phyloP scores from a whole-genome alignment of 2,797 vertebrate genomes.

The Micrastur ruficollis region DNA sequence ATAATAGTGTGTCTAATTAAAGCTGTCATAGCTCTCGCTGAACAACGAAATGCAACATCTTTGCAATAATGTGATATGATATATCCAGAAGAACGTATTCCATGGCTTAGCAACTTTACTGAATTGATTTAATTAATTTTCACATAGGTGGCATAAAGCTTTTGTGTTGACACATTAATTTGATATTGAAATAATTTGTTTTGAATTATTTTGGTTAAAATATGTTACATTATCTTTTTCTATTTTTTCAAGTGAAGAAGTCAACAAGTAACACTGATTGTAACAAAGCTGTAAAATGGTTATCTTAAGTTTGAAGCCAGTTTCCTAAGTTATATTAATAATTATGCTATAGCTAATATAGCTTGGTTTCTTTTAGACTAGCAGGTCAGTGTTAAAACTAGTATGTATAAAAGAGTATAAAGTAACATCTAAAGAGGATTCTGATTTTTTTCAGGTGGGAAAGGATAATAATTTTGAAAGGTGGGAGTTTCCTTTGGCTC shows the following conservation, averaged over 20 bases:
- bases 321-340: background rate
- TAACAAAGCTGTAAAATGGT: background rate
- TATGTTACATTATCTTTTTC: background rate
- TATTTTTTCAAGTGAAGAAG: background rate
- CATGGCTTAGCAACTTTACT: background rate
- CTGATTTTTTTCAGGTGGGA: background rate
- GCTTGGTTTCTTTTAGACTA: background rate
- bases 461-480: conserved; percentile 1
- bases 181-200: background rate
- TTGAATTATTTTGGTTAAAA: background rate
- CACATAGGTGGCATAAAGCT: background rate
- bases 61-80: background rate
- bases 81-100: background rate
- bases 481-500: background rate
- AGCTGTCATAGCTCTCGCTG: background rate
- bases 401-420: background rate
- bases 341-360: background rate
- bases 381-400: background rate
- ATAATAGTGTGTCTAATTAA: background rate
- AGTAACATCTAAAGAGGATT: background rate
- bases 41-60: background rate
- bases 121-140: background rate
- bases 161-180: background rate
- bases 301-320: background rate
- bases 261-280: background rate